phyloP scores from a whole-genome alignment of 2,888 invertebrate species.

The Phorcus lineatus region DNA sequence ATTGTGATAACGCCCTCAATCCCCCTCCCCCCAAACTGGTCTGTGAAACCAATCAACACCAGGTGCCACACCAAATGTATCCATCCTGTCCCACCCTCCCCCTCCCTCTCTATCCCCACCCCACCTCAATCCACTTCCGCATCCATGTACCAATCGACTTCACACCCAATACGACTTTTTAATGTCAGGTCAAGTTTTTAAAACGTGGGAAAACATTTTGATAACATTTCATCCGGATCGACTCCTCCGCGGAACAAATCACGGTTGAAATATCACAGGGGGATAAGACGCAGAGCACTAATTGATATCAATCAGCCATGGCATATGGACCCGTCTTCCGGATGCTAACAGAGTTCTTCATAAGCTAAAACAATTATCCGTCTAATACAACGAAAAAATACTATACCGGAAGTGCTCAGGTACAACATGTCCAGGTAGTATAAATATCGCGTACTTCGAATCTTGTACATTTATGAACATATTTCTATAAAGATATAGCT shows the following conservation, averaged over 20 bases:
- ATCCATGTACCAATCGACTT: neutral
- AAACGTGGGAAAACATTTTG: constrained; percentile 11
- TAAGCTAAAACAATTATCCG: too few species aligned
- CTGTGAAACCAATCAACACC: neutral
- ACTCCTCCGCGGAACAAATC: neutral
- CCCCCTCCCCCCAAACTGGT: too few species aligned
- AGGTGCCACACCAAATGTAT: neutral
- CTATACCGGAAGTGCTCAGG: too few species aligned
- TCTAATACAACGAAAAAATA: too few species aligned
- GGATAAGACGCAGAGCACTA: neutral
- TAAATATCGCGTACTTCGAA: too few species aligned
- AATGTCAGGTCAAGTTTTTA: constrained; percentile 3
- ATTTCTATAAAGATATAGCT: too few species aligned
- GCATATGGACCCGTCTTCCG: neutral
- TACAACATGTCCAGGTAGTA: too few species aligned
- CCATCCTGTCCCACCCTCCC: too few species aligned
- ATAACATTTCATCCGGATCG: constrained; percentile 12
- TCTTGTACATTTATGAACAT: too few species aligned
- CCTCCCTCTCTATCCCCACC: neutral
- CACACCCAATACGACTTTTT: neutral
- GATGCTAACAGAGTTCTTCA: too few species aligned
- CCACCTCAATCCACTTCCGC: neutral
- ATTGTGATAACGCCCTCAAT: too few species aligned
- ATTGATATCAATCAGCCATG: constrained; percentile 9
- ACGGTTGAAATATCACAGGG: constrained; percentile 9